A percentile compares a stretch with the other conserved stretches of the same genome.
Conservation (phyloP, 2,888 invertebrate genomes). For the Platycnemis pennipes region DNA sequence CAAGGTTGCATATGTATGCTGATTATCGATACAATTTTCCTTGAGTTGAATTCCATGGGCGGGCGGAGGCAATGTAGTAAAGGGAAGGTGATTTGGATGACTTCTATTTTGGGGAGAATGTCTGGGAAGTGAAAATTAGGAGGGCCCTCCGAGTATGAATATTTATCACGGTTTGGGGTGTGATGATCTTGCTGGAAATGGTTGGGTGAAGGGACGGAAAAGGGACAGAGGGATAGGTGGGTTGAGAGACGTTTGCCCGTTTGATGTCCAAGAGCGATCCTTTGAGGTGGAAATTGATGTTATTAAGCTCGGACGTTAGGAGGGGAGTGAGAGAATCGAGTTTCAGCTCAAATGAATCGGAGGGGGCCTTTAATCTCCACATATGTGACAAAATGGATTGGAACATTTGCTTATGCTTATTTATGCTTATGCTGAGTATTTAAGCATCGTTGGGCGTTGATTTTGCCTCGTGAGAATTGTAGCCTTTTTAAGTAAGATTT, state of each 20-base stretch:
- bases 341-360: not conserved
- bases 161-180: not conserved
- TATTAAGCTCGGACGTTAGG: not conserved
- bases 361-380: not conserved
- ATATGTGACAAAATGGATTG: not conserved
- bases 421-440: not conserved
- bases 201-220: not conserved
- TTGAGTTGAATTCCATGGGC: not conserved
- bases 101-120: not conserved
- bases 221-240: not conserved
- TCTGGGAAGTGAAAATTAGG: conserved; percentile 13
- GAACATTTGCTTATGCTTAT: not conserved
- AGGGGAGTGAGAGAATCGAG: not conserved
- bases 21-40: not conserved
- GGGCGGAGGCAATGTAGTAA: not conserved
- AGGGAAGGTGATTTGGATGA: not conserved
- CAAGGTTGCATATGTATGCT: not conserved
- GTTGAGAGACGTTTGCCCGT: not conserved
- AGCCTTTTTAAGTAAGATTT: too few relatives aligned
- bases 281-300: conserved; percentile 3
- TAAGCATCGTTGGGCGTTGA: not conserved
- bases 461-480: not conserved
- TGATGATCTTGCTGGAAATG: not conserved
- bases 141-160: not conserved
- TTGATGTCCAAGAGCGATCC: not conserved